Evolutionary conservation across 2,113 vertebrate genomes (phyloP).

Genomic region (Gymnocephalus cernua): DNA sequence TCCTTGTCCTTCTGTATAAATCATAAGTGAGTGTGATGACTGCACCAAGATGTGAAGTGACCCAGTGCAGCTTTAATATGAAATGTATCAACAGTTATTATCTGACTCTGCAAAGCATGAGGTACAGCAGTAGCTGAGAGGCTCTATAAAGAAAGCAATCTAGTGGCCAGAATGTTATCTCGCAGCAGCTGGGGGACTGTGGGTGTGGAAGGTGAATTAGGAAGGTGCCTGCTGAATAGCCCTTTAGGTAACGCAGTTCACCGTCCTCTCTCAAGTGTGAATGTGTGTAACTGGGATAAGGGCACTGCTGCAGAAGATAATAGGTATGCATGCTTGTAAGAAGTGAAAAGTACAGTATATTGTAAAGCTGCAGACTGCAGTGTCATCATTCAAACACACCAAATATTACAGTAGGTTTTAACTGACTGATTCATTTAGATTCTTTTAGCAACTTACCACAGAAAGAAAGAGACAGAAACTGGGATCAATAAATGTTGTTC

Average conservation of each 20-base stretch:
- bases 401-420: background rate
- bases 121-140: constrained; percentile 37
- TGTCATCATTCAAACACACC: constrained; percentile 1
- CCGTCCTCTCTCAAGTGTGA: background rate
- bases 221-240: background rate
- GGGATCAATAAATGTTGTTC: constrained; percentile 69
- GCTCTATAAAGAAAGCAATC: constrained; percentile 55
- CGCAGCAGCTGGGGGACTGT: constrained; percentile 19
- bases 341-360: background rate
- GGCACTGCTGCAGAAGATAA: background rate
- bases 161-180: constrained; percentile 45
- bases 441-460: constrained; percentile 10
- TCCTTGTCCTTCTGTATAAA: constrained; percentile 11
- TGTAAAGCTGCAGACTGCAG: background rate
- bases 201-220: constrained; percentile 15
- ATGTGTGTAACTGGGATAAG: constrained; percentile 35
- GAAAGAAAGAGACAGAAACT: constrained; percentile 37
- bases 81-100: constrained; percentile 54
- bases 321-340: background rate
- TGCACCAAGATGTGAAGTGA: constrained; percentile 40
- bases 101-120: constrained; percentile 40
- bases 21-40: constrained; percentile 20
- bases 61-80: constrained; percentile 47
- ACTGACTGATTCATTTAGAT: background rate
- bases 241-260: constrained; percentile 7